phyloP scores from a whole-genome alignment of 2,113 vertebrate genomes.

The Ciconia stormi region DNA sequence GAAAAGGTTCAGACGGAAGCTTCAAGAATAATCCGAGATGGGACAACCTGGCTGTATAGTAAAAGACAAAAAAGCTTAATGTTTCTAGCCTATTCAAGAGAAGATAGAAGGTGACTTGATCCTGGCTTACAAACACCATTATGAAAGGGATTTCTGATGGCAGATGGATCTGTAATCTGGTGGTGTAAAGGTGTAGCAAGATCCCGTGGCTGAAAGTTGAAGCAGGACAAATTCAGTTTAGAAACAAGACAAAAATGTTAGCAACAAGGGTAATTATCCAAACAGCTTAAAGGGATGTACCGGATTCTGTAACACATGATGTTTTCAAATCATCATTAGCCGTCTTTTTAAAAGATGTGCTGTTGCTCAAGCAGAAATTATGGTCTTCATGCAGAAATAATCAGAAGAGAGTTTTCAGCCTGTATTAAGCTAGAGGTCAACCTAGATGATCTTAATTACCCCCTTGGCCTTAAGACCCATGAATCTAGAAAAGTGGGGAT shows the following conservation, averaged over 20 bases:
- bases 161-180: constrained; percentile 3
- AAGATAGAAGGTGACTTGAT: not conserved
- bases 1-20: not conserved
- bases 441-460: constrained; percentile 21
- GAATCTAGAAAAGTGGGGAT: not conserved
- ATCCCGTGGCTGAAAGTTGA: not conserved
- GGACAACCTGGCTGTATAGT: not conserved
- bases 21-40: not conserved
- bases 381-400: constrained; percentile 6
- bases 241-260: constrained; percentile 7
- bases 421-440: constrained; percentile 14
- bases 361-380: constrained; percentile 11
- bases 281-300: constrained; percentile 2
- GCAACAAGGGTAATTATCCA: constrained; percentile 1
- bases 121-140: not conserved
- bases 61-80: not conserved
- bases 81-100: not conserved
- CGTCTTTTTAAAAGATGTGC: constrained; percentile 16
- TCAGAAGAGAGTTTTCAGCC: constrained; percentile 2
- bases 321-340: constrained; percentile 10
- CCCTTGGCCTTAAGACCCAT: not conserved
- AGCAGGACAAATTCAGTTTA: constrained; percentile 5
- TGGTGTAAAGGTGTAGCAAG: not conserved
- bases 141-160: constrained; percentile 6
- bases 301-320: not conserved